Percentiles rank a stretch among this genome's conserved stretches.
phyloP scores from a whole-genome alignment of 1,140 invertebrate species.

The Rhyzopertha dominica region DNA sequence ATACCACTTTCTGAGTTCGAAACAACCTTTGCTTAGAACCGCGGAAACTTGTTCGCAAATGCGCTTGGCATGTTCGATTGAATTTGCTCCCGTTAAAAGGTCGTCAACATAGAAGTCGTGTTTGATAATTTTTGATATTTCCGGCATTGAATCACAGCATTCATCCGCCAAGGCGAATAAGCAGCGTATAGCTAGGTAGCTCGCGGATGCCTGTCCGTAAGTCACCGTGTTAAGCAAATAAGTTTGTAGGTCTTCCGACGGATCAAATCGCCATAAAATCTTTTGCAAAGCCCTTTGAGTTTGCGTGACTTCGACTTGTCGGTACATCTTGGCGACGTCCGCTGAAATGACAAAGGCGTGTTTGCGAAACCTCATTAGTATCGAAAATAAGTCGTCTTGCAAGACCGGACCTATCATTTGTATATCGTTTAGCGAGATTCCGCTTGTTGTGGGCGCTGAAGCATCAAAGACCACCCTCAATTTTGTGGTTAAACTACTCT shows the following conservation, averaged over 20 bases:
- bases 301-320: constrained; percentile 17
- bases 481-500: constrained; percentile 23
- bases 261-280: constrained; percentile 42
- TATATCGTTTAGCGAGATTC: constrained; percentile 21
- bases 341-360: neutral
- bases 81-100: constrained; percentile 22
- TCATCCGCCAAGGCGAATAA: constrained; percentile 26
- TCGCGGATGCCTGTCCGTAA: constrained; percentile 27
- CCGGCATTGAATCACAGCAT: constrained; percentile 19
- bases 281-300: constrained; percentile 33
- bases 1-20: constrained; percentile 33
- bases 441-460: constrained; percentile 1
- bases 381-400: constrained; percentile 32
- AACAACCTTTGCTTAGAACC: constrained; percentile 39
- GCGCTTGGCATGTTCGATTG: constrained; percentile 16
- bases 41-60: neutral
- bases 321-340: constrained; percentile 26
- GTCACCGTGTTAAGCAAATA: constrained; percentile 34
- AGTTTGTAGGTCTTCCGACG: constrained; percentile 20
- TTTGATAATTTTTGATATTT: constrained; percentile 12
- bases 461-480: constrained; percentile 22
- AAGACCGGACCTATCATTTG: constrained; percentile 36
- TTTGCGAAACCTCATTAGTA: constrained; percentile 28
- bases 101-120: constrained; percentile 37
- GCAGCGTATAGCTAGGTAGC: constrained; percentile 27